Evolutionary conservation across 2,888 invertebrate species (phyloP).

Genomic region (Allolobophora icterica): DNA sequence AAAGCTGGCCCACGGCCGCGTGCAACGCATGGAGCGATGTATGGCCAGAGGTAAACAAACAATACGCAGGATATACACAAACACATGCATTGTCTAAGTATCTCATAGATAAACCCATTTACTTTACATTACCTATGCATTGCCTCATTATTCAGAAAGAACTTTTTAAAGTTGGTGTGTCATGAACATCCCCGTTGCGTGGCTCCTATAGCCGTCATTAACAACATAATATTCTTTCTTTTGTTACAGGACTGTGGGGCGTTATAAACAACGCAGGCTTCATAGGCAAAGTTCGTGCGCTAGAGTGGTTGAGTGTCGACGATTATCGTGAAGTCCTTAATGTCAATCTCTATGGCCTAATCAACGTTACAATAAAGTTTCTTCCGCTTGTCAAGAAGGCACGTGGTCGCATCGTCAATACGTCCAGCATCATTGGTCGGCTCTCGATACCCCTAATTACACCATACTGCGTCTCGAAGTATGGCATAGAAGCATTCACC

Average conservation of each 20-base stretch:
- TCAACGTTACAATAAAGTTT: conserved; percentile 9
- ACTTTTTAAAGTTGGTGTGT: too few species aligned
- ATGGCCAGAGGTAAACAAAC: too few species aligned
- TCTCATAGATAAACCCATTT: too few species aligned
- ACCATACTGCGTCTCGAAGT: conserved; percentile 30
- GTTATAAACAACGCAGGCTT: conserved; percentile 55
- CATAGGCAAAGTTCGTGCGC: background rate
- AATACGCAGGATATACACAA: too few species aligned
- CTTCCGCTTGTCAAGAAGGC: conserved; percentile 12
- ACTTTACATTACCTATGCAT: too few species aligned
- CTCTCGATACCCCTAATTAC: background rate
- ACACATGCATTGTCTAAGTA: too few species aligned
- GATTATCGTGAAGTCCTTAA: background rate
- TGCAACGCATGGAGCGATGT: too few species aligned
- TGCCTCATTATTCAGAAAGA: too few species aligned
- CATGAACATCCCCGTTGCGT: background rate
- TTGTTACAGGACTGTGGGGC: background rate
- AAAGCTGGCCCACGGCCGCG: too few species aligned
- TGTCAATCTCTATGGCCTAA: background rate
- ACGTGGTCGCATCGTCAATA: conserved; percentile 43
- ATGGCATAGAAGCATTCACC: conserved; percentile 27
- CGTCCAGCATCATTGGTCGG: conserved; percentile 25
- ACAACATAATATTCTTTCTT: background rate
- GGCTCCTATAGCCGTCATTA: background rate
- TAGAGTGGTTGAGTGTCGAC: background rate